Evolutionary conservation across 2,888 invertebrate genomes (phyloP).

Genomic region (Galerucella pusilla): DNA sequence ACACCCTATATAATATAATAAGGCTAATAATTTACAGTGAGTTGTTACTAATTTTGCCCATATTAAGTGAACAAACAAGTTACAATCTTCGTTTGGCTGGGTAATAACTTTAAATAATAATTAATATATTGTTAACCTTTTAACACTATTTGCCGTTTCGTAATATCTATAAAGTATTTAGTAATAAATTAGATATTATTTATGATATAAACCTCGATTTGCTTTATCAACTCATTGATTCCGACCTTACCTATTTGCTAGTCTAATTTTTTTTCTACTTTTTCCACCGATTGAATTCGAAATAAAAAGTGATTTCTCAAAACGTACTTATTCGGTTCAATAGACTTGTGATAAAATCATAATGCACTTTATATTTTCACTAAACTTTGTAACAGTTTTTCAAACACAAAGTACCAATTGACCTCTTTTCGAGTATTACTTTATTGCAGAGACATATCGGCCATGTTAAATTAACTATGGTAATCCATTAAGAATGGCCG

Average conservation of each 20-base stretch:
- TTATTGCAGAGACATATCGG: slow-evolving; percentile 50
- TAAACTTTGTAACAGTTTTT: slow-evolving; percentile 38
- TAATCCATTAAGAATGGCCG: slow-evolving; percentile 42
- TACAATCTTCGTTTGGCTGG: not conserved
- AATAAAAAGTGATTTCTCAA: slow-evolving; percentile 25
- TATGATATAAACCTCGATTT: slow-evolving; percentile 16
- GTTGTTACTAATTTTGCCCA: not conserved
- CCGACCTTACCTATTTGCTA: slow-evolving; percentile 7
- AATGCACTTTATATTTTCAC: slow-evolving; percentile 22
- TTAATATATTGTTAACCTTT: slow-evolving; percentile 1
- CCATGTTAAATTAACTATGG: slow-evolving; percentile 45
- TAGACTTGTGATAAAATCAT: slow-evolving; percentile 24
- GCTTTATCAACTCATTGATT: slow-evolving; percentile 15
- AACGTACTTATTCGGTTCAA: slow-evolving; percentile 16
- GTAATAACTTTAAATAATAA: not conserved
- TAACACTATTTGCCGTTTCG: not conserved
- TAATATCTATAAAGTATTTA: not conserved
- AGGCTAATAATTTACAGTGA: not conserved
- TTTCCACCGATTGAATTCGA: not conserved
- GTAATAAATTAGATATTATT: slow-evolving; percentile 1
- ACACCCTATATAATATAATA: not conserved
- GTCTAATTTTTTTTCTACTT: slow-evolving; percentile 5
- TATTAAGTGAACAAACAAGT: not conserved
- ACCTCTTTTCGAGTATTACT: slow-evolving; percentile 49
- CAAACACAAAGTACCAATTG: slow-evolving; percentile 49